Conservation (phyloP, 2,797 vertebrate genomes). For the Centropyge bicolor region DNA sequence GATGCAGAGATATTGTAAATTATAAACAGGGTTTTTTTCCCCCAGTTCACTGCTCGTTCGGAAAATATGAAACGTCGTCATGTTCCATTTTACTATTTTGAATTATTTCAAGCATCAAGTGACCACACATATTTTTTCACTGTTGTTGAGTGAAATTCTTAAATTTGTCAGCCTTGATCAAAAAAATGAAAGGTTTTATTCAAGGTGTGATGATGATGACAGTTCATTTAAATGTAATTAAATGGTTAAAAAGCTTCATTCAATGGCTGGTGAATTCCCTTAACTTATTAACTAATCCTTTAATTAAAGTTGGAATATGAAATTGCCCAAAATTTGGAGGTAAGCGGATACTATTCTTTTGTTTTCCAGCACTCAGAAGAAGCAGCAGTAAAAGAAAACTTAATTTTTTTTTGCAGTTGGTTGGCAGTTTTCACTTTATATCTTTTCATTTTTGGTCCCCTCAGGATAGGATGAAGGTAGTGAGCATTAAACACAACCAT, state of each 20-base stretch:
- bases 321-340: background rate
- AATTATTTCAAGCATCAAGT: constrained; percentile 3
- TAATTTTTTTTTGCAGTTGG: background rate
- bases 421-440: background rate
- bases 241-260: background rate
- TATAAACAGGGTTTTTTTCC: constrained; percentile 31
- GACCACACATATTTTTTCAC: background rate
- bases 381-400: background rate
- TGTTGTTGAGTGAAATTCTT: background rate
- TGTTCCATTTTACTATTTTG: constrained; percentile 2
- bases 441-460: background rate
- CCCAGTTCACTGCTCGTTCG: constrained; percentile 32
- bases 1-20: constrained; percentile 47
- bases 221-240: background rate
- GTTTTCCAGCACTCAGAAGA: constrained; percentile 11
- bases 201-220: background rate
- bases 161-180: background rate
- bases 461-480: background rate
- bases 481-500: constrained; percentile 8
- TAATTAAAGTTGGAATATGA: background rate
- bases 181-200: no score
- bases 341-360: background rate
- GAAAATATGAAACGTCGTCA: constrained; percentile 22
- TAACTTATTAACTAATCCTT: constrained; percentile 4
- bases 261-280: background rate